These are phyloP conservation scores for Diuraphis noxia DNA, from an alignment of 1,140 invertebrate genomes.

Conservation along the genomic window DNA sequence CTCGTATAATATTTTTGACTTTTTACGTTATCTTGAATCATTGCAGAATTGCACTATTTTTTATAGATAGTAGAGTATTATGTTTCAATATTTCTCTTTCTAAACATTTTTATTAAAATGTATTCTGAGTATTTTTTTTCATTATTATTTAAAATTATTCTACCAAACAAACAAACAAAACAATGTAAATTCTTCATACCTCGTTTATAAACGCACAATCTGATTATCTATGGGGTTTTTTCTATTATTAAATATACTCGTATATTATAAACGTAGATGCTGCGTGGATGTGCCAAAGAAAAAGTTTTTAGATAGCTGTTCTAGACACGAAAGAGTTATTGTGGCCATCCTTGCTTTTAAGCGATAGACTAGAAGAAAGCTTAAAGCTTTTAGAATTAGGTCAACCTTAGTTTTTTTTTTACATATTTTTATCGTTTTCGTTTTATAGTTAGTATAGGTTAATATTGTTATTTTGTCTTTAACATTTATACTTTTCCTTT, in stretches of 20 bases:
- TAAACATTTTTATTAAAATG: neutral
- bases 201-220: neutral
- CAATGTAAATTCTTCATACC: neutral
- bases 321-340: slow-evolving; percentile 32
- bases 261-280: slow-evolving; percentile 9
- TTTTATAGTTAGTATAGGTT: neutral
- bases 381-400: slow-evolving; percentile 11
- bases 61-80: neutral
- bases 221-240: neutral
- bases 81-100: neutral
- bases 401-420: neutral
- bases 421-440: neutral
- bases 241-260: neutral
- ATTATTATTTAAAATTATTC: neutral
- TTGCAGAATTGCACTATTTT: neutral
- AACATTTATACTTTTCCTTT: neutral
- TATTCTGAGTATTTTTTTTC: neutral
- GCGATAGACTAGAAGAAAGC: neutral
- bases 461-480: neutral
- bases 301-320: slow-evolving; percentile 24
- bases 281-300: neutral
- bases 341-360: neutral
- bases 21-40: neutral
- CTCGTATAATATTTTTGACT: slow-evolving; percentile 5
- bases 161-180: neutral